phyloP scores from a whole-genome alignment of 2,797 vertebrate genomes.

The Pantherophis vulpinus region DNA sequence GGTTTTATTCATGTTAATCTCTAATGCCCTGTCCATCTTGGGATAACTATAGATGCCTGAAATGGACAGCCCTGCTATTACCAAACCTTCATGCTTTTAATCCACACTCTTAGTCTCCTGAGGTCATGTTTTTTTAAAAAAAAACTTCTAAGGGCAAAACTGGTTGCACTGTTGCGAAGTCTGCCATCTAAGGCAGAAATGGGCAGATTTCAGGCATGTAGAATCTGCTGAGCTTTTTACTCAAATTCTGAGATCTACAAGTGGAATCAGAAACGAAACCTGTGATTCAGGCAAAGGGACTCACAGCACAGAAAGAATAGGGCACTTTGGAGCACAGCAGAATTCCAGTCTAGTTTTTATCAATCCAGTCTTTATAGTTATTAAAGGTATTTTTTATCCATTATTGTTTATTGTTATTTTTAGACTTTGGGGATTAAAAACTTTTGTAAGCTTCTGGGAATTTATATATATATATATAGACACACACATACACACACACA shows the following conservation, averaged over 20 bases:
- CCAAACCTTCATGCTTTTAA: background rate
- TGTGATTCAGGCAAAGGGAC: background rate
- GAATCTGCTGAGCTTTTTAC: background rate
- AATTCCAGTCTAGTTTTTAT: background rate
- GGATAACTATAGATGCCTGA: background rate
- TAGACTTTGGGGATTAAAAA: background rate
- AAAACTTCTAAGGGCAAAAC: background rate
- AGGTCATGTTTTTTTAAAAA: background rate
- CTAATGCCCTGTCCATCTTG: background rate
- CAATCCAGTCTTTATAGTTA: background rate
- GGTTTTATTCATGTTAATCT: constrained; percentile 8
- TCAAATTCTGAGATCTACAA: background rate
- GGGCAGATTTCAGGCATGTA: background rate
- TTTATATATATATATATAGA: background rate
- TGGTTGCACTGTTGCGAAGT: background rate
- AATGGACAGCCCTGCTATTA: background rate
- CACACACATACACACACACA: no score
- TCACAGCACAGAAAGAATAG: background rate
- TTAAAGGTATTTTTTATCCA: background rate
- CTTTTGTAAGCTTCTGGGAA: background rate
- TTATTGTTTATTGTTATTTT: background rate
- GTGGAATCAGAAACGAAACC: background rate
- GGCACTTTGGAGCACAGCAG: background rate
- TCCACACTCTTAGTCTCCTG: background rate
- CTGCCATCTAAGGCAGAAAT: background rate